These are phyloP conservation scores for Pseudoatta argentina DNA, from an alignment of 1,140 invertebrate genomes.

Conservation along the genomic window DNA sequence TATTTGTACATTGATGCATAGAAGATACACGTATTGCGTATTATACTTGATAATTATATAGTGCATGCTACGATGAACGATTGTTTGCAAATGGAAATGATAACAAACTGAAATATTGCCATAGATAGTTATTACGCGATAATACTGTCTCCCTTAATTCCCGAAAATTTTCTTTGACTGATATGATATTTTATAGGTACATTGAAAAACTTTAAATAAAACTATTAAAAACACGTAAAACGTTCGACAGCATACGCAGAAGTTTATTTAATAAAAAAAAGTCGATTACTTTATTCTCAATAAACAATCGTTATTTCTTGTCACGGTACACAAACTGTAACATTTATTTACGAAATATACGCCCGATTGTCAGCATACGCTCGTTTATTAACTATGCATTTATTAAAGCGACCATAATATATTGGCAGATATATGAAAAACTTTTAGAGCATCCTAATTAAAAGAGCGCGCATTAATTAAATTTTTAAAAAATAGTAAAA, in stretches of 20 bases:
- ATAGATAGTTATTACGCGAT: neutral
- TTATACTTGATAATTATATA: conserved; percentile 38
- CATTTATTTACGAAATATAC: neutral
- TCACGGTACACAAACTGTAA: neutral
- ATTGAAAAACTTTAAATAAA: neutral
- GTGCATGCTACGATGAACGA: neutral
- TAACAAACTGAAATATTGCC: conserved; percentile 20
- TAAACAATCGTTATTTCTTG: conserved; percentile 8
- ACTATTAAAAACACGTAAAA: neutral
- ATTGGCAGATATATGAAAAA: neutral
- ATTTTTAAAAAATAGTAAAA: neutral
- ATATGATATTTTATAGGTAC: neutral
- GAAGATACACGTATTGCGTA: conserved; percentile 9
- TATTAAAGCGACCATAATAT: conserved; percentile 5
- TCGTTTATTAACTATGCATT: conserved; percentile 6
- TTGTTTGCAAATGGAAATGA: conserved; percentile 34
- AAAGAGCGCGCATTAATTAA: neutral
- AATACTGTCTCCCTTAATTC: neutral
- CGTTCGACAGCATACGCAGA: neutral
- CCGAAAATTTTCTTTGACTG: neutral
- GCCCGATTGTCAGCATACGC: neutral
- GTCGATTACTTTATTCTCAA: neutral
- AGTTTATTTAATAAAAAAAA: neutral
- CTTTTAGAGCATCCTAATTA: neutral
- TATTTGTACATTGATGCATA: conserved; percentile 20